These are phyloP conservation scores for Sialis fuliginosa DNA, from an alignment of 2,888 invertebrate genomes.

Conservation along the genomic window DNA sequence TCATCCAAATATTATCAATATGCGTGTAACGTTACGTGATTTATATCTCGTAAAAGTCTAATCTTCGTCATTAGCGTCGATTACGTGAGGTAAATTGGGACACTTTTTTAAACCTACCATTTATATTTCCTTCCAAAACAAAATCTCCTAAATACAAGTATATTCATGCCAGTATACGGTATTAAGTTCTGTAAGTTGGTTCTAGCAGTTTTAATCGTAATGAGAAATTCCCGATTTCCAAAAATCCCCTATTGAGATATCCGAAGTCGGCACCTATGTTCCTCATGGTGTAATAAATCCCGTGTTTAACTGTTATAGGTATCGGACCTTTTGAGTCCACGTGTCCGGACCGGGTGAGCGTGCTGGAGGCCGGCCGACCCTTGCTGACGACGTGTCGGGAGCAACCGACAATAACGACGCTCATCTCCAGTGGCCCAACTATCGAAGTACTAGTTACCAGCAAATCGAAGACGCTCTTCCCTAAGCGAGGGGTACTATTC, in stretches of 20 bases:
- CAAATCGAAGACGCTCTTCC: conserved; percentile 30
- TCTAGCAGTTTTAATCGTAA: too few relatives aligned
- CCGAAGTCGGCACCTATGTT: neutral
- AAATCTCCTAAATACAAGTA: too few relatives aligned
- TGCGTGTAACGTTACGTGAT: too few relatives aligned
- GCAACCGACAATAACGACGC: conserved; percentile 29
- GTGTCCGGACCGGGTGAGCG: conserved; percentile 33
- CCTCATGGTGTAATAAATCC: neutral
- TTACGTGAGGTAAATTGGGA: neutral
- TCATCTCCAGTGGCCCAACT: conserved; percentile 28
- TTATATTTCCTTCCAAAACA: too few relatives aligned
- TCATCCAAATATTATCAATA: too few relatives aligned
- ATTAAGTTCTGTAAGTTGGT: too few relatives aligned
- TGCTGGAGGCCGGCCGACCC: conserved; percentile 30
- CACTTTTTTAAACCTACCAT: neutral
- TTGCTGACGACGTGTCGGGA: conserved; percentile 35
- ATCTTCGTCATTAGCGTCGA: too few relatives aligned
- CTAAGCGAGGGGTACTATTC: conserved; percentile 43
- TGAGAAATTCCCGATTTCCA: too few relatives aligned
- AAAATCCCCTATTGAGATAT: too few relatives aligned
- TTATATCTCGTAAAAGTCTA: too few relatives aligned
- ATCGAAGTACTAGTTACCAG: conserved; percentile 28
- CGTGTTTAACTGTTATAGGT: conserved; percentile 16
- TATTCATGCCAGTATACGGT: too few relatives aligned
- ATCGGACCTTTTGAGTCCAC: conserved; percentile 30